Conservation (phyloP, 2,797 vertebrate genomes). For the Florisuga fusca region DNA sequence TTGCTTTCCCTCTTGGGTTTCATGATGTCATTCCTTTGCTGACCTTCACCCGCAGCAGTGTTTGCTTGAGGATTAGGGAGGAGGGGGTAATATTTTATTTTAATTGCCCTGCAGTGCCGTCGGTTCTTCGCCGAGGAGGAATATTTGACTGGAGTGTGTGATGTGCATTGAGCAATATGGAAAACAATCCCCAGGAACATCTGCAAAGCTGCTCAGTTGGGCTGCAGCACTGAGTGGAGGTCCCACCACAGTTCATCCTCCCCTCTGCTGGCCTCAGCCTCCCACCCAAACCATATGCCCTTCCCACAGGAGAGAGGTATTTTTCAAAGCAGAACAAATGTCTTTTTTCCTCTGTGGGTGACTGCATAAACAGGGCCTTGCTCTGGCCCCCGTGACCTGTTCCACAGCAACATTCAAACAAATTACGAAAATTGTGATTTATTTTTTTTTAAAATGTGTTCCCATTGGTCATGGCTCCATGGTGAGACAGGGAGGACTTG, state of each 20-base stretch:
- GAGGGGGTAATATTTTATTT: constrained; percentile 2
- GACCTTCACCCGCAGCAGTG: background rate
- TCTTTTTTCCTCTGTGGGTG: constrained; percentile 2
- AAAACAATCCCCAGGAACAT: background rate
- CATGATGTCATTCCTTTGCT: constrained; percentile 35
- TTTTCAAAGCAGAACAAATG: constrained; percentile 28
- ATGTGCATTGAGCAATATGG: background rate
- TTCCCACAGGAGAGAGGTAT: background rate
- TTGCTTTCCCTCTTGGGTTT: constrained; percentile 46
- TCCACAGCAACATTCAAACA: constrained; percentile 45
- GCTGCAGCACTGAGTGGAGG: fast-evolving
- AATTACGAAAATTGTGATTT: background rate
- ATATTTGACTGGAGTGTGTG: background rate
- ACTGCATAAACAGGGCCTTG: background rate
- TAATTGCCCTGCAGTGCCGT: background rate
- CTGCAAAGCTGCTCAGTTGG: background rate
- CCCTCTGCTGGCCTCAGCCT: background rate
- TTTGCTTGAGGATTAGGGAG: constrained; percentile 41
- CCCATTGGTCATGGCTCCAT: background rate
- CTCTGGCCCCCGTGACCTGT: fast-evolving
- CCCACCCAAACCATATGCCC: background rate
- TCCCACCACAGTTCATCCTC: background rate
- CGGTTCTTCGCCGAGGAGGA: background rate
- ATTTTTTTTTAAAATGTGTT: background rate
- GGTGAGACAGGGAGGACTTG: constrained; percentile 4